Evolutionary conservation across 2,888 invertebrate genomes (phyloP).

Genomic region (Papilio elwesi): DNA sequence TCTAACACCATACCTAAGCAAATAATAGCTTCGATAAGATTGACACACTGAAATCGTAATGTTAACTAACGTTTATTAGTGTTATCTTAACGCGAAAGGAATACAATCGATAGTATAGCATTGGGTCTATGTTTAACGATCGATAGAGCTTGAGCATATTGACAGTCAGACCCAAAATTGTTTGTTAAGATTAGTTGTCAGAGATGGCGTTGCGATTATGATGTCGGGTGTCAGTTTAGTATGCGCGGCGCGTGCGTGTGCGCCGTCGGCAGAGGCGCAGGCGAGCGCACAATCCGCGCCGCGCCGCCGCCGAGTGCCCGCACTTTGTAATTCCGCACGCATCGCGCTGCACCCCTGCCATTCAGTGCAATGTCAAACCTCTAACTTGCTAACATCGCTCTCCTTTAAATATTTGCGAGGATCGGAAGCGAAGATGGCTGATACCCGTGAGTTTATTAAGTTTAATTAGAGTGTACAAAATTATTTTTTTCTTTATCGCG

Average conservation of each 20-base stretch:
- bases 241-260: conserved; percentile 78
- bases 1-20: conserved; percentile 40
- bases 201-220: conserved; percentile 73
- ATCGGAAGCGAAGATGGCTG: conserved; percentile 56
- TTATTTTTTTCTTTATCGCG: background rate
- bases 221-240: conserved; percentile 76
- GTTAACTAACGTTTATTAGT: conserved; percentile 60
- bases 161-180: conserved; percentile 67
- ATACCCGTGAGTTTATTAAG: conserved; percentile 54
- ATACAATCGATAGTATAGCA: conserved; percentile 63
- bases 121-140: conserved; percentile 68
- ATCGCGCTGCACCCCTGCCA: conserved; percentile 66
- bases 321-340: conserved; percentile 62
- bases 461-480: conserved; percentile 7
- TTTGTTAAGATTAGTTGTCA: conserved; percentile 70
- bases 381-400: conserved; percentile 52
- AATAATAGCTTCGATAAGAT: conserved; percentile 23
- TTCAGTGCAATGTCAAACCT: conserved; percentile 70
- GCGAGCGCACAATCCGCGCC: conserved; percentile 62
- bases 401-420: conserved; percentile 48
- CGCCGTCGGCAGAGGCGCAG: conserved; percentile 62
- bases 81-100: conserved; percentile 62
- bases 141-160: conserved; percentile 73
- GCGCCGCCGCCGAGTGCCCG: conserved; percentile 50
- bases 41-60: conserved; percentile 53